These are phyloP conservation scores for Pterocles gutturalis DNA, from an alignment of 2,113 vertebrate species.

Conservation along the genomic window DNA sequence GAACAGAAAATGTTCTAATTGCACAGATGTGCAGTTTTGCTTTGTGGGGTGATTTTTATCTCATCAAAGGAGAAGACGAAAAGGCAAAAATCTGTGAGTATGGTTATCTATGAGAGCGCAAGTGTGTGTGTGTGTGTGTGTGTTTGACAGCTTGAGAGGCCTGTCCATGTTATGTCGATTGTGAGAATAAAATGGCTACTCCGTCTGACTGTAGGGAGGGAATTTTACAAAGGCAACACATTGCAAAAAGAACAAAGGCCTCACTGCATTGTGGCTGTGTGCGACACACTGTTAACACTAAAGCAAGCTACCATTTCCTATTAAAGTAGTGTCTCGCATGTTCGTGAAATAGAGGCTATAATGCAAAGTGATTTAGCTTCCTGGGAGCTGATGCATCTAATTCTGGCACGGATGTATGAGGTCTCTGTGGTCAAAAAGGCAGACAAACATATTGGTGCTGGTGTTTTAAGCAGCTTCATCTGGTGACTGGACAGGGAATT, in stretches of 20 bases:
- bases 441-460: background rate
- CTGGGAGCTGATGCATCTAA: background rate
- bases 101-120: accelerated
- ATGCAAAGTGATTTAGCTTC: background rate
- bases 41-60: background rate
- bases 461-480: conserved; percentile 38
- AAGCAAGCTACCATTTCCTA: conserved; percentile 34
- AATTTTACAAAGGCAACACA: background rate
- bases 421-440: background rate
- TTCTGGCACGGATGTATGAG: background rate
- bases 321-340: conserved; percentile 34
- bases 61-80: background rate
- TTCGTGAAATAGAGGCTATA: background rate
- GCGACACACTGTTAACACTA: accelerated
- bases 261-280: background rate
- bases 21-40: background rate
- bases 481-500: conserved; percentile 3
- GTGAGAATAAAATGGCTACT: background rate
- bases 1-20: background rate
- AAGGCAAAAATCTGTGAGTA: background rate
- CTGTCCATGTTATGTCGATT: background rate
- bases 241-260: background rate
- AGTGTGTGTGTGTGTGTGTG: too few relatives aligned
- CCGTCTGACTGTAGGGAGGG: background rate
- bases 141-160: background rate